Percentiles rank a stretch among this genome's conserved stretches.
phyloP scores from a whole-genome alignment of 2,888 invertebrate genomes.

The Andricus quercusramuli region DNA sequence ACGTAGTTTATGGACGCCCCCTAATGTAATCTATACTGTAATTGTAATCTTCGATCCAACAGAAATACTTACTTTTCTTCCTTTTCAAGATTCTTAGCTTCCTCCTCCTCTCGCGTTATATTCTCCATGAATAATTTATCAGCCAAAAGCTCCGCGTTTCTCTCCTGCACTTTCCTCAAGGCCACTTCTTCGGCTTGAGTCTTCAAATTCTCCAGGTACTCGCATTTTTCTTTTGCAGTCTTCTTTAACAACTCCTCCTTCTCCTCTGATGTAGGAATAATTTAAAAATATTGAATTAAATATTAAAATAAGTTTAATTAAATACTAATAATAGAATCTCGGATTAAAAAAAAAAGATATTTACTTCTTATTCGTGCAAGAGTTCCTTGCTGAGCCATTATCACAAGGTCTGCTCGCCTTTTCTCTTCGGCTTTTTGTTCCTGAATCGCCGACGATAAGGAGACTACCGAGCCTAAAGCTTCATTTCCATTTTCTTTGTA shows the following conservation, averaged over 20 bases:
- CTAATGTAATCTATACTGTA: too few relatives aligned
- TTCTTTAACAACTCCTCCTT: constrained; percentile 61
- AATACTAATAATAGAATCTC: too few relatives aligned
- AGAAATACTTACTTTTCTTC: constrained; percentile 62
- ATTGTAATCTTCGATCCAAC: not conserved
- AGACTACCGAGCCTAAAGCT: constrained; percentile 62
- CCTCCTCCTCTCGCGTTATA: constrained; percentile 63
- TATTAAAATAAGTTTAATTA: not conserved
- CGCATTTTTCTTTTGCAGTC: constrained; percentile 64
- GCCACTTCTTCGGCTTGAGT: constrained; percentile 68
- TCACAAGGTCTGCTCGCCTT: constrained; percentile 65
- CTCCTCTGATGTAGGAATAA: constrained; percentile 54
- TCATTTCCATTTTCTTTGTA: constrained; percentile 80
- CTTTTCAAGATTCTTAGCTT: constrained; percentile 59
- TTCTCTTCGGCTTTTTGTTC: constrained; percentile 65
- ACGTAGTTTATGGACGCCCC: too few relatives aligned
- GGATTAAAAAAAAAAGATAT: constrained; percentile 22
- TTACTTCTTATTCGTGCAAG: constrained; percentile 65
- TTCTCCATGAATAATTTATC: constrained; percentile 64
- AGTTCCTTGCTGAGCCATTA: constrained; percentile 67
- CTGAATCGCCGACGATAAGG: constrained; percentile 68
- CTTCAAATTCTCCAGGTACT: constrained; percentile 67
- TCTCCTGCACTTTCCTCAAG: constrained; percentile 64
- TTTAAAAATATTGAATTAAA: not conserved
- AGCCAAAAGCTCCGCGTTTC: constrained; percentile 64